phyloP scores from a whole-genome alignment of 2,888 invertebrate genomes.

The Alcis repandata region DNA sequence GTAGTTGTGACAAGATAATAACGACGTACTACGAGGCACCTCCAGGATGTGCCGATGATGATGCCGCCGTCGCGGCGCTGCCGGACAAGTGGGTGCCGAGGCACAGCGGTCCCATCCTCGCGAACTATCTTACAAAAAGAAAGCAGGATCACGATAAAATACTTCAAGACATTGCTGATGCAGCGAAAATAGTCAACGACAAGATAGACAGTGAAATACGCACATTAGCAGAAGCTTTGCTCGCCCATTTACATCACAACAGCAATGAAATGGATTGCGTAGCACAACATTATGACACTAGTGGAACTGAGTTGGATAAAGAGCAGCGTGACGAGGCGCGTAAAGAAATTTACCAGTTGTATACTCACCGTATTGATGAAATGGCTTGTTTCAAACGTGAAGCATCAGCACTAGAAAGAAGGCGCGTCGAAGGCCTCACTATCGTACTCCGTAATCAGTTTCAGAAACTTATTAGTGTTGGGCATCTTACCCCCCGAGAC shows the following conservation, averaged over 20 bases:
- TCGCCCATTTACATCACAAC: constrained; percentile 63
- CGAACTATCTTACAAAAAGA: constrained; percentile 66
- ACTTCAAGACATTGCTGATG: constrained; percentile 53
- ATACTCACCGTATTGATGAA: constrained; percentile 55
- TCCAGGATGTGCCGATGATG: constrained; percentile 66
- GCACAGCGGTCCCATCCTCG: constrained; percentile 65
- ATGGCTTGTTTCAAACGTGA: constrained; percentile 63
- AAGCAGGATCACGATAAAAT: constrained; percentile 59
- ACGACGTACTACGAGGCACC: constrained; percentile 49
- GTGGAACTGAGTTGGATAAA: constrained; percentile 39
- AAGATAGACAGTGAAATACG: constrained; percentile 64
- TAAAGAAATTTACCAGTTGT: constrained; percentile 54
- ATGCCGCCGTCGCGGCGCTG: constrained; percentile 67
- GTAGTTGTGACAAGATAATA: constrained; percentile 24
- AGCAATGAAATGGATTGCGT: constrained; percentile 63
- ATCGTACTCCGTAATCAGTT: constrained; percentile 67
- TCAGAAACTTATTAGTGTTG: constrained; percentile 63
- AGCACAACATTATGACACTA: constrained; percentile 50
- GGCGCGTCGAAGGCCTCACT: constrained; percentile 68
- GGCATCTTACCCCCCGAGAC: constrained; percentile 65
- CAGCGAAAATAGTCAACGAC: constrained; percentile 59
- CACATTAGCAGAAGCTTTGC: constrained; percentile 61
- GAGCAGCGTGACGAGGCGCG: constrained; percentile 56
- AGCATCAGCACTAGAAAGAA: constrained; percentile 64
- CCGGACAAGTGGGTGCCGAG: constrained; percentile 70